phyloP scores from a whole-genome alignment of 2,888 invertebrate species.

The Ophion ventricosus region DNA sequence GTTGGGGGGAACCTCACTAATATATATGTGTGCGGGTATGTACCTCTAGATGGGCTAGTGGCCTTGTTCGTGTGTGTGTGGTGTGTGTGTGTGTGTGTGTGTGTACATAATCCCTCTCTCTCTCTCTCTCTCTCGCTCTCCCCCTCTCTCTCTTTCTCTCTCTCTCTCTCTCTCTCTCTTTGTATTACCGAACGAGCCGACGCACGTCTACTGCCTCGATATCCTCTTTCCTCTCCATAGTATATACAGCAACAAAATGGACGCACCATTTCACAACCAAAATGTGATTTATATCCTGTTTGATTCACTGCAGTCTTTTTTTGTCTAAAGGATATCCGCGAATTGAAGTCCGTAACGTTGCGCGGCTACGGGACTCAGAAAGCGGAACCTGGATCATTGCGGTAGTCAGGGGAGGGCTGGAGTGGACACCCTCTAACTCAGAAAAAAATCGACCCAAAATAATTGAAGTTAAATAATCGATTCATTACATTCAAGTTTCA shows the following conservation, averaged over 20 bases:
- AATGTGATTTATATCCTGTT: slow-evolving; percentile 42
- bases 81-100: not conserved
- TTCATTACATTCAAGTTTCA: no score
- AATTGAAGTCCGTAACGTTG: not conserved
- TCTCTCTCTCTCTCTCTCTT: slow-evolving; percentile 3
- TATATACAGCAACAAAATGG: slow-evolving; percentile 19
- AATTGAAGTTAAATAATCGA: no score
- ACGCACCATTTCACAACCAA: slow-evolving; percentile 33
- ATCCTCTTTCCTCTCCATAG: slow-evolving; percentile 11
- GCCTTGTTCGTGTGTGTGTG: not conserved
- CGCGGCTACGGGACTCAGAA: not conserved
- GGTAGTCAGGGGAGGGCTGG: no score
- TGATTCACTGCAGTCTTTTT: not conserved
- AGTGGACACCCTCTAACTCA: no score
- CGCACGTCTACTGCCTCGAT: slow-evolving; percentile 27
- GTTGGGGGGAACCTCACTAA: slow-evolving; percentile 41
- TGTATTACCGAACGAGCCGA: slow-evolving; percentile 4
- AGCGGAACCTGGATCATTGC: not conserved
- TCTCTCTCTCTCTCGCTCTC: slow-evolving; percentile 7
- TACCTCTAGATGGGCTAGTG: not conserved
- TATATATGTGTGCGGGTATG: no score
- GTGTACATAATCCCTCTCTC: not conserved
- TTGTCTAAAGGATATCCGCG: not conserved
- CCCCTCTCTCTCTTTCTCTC: slow-evolving; percentile 13
- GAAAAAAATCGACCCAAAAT: no score